Percentiles rank a stretch among this genome's conserved stretches.
phyloP scores from a whole-genome alignment of 2,888 invertebrate genomes.

The Ceriagrion tenellum region DNA sequence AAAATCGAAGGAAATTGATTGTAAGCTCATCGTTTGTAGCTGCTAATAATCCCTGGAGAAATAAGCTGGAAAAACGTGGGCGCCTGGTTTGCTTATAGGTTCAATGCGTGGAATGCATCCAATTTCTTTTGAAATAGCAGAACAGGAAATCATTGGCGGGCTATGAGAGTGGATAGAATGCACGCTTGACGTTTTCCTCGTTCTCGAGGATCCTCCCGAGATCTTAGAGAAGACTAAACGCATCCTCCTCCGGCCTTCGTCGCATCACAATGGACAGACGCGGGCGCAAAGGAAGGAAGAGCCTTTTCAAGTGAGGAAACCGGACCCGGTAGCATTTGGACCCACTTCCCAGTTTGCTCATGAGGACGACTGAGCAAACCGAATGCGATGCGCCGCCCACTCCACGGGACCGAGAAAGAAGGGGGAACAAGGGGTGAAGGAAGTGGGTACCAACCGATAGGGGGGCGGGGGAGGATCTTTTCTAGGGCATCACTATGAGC shows the following conservation, averaged over 20 bases:
- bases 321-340: conserved; percentile 41
- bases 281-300: not conserved
- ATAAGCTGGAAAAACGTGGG: no score
- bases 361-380: conserved; percentile 26
- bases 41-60: no score
- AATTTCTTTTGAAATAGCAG: not conserved
- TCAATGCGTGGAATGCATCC: no score
- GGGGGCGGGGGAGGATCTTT: not conserved
- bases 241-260: not conserved
- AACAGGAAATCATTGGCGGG: not conserved
- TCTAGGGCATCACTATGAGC: not conserved
- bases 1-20: no score
- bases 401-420: not conserved
- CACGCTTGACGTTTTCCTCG: not conserved
- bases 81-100: no score
- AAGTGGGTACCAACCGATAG: no score
- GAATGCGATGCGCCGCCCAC: not conserved
- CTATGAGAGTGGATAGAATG: no score
- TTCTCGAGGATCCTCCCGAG: not conserved
- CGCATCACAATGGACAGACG: not conserved
- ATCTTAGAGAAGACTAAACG: not conserved
- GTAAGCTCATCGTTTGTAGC: no score
- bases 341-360: not conserved
- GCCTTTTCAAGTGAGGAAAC: conserved; percentile 28
- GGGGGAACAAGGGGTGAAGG: no score